phyloP scores from a whole-genome alignment of 2,113 vertebrate genomes.

The Melanocharis versteri region DNA sequence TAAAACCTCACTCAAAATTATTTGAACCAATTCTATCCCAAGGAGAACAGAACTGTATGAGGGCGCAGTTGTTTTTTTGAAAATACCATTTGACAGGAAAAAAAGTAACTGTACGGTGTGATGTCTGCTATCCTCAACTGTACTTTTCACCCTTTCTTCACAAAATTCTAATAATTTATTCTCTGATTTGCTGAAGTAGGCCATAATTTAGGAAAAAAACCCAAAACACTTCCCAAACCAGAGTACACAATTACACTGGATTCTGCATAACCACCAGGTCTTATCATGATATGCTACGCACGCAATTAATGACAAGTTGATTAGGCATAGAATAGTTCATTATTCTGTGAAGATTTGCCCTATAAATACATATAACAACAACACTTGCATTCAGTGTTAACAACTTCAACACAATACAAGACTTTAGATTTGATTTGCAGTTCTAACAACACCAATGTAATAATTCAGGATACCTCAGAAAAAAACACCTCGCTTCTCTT shows the following conservation, averaged over 20 bases:
- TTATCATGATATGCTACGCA: background rate
- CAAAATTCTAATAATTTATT: background rate
- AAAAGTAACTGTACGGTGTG: background rate
- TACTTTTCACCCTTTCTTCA: background rate
- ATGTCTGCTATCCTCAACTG: background rate
- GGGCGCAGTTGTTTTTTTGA: background rate
- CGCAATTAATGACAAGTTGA: background rate
- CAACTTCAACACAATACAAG: background rate
- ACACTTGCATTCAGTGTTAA: background rate
- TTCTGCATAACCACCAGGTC: background rate
- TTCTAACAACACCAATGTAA: background rate
- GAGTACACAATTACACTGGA: background rate
- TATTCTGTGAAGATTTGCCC: background rate
- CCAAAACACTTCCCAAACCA: background rate
- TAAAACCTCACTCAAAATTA: background rate
- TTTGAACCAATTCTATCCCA: background rate
- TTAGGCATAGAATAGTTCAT: background rate
- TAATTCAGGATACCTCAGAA: background rate
- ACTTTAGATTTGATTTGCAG: background rate
- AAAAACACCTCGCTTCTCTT: background rate
- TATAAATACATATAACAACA: background rate
- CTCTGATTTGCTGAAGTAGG: background rate
- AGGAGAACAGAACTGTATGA: background rate
- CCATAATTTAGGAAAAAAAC: background rate
- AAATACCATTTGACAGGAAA: background rate